phyloP scores from a whole-genome alignment of 1,140 invertebrate genomes.

The Lasaia peninsularis region DNA sequence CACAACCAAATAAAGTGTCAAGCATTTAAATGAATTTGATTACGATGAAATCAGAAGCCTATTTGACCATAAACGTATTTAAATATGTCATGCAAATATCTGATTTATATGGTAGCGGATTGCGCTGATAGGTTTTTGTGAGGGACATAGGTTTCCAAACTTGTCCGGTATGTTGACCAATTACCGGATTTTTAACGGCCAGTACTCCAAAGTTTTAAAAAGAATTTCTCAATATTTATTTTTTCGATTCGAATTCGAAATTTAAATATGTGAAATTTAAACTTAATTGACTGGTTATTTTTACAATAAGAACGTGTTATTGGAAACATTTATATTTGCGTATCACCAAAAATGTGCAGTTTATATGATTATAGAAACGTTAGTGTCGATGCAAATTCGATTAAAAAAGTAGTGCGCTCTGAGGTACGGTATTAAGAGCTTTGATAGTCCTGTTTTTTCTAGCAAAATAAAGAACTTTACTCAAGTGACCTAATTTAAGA shows the following conservation, averaged over 20 bases:
- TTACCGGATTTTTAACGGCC: background rate
- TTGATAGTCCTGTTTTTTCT: too few species aligned
- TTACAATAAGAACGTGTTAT: too few species aligned
- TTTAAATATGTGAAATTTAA: too few species aligned
- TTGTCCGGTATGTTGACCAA: background rate
- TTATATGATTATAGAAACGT: too few species aligned
- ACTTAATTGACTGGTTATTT: too few species aligned
- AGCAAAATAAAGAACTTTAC: too few species aligned
- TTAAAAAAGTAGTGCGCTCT: too few species aligned
- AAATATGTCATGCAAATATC: conserved; percentile 28
- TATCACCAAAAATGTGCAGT: too few species aligned
- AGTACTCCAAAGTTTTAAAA: background rate
- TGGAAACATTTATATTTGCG: too few species aligned
- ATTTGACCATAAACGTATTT: conserved; percentile 33
- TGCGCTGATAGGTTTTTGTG: conserved; percentile 13
- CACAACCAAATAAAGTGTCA: conserved; percentile 38
- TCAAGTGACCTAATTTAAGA: too few species aligned
- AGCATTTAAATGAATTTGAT: conserved; percentile 60
- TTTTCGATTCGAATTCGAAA: background rate
- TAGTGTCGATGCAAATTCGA: too few species aligned
- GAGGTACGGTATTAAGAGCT: too few species aligned
- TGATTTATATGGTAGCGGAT: conserved; percentile 1
- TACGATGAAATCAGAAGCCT: conserved; percentile 41
- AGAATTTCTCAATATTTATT: background rate
- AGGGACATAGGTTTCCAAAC: background rate